Evolutionary conservation across 2,797 vertebrate genomes (phyloP), one percentile per base, ranked within the genome.

Genomic region (Trachurus trachurus): DNA sequence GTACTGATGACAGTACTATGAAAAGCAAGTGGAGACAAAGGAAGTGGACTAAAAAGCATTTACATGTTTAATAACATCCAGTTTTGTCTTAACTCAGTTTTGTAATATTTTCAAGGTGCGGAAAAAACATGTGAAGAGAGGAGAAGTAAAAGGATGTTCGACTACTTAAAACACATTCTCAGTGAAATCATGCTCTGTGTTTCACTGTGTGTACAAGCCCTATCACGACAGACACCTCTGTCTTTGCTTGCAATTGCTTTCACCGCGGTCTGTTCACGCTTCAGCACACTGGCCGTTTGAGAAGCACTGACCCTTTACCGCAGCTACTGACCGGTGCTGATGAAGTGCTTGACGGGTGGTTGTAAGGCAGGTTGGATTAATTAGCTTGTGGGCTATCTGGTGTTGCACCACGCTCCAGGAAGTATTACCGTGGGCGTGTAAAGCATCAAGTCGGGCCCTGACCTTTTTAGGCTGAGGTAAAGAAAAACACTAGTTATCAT

Each of bases 331-430:
- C 90, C 89, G 78, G 70, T 29, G 66, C 85, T 90, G 89, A 92
- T 91, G 82, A 88, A 91, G 86, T 84, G 81, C 84, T 81, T 77
- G 84, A 85, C 66, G 42, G 80, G 83, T 83, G 83, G 85, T 83
- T 91, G 91, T 92, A 90, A 89, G 83, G 83, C 76, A 83, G 83
- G 85, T 80, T 89, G 87, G 86, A 91, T 93, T 94, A 93, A 94
- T 95, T 93, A 93, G 83, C 83, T 90, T 80, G 82, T 68, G 80
- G 88, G 81, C 80, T 84, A 79, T 87, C 75, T 81, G 81, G 57
- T 84, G 84, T 74, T 85, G 68, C n/a, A 16, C 56, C 71, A 76
- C 64, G 66, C 83, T 86, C 66, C 68, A 76, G 72, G 70, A 87
- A 71, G 78, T 82, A 88, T 89, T 66, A 85, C 70, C 61, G 77